Percentiles rank a stretch among this genome's conserved stretches.
Conservation (phyloP, 2,888 invertebrate species). For the Pterostichus niger region DNA sequence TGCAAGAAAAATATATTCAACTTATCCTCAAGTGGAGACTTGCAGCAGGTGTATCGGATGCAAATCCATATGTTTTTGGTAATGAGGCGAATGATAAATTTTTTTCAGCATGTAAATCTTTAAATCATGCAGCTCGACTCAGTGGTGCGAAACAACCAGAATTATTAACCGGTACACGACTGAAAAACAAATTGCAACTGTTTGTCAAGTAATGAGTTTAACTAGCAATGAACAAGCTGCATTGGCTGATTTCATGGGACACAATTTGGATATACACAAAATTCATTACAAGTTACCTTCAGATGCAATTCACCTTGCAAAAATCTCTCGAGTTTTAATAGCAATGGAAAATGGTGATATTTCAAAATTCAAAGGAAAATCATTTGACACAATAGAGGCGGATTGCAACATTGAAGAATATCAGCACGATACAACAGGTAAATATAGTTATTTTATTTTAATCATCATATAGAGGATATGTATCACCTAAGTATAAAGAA, state of each 20-base stretch:
- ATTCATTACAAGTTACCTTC: conserved; percentile 16
- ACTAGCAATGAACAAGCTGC: conserved; percentile 10
- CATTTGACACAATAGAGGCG: background rate
- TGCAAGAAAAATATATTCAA: background rate
- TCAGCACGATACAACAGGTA: too few relatives aligned
- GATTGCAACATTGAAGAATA: conserved; percentile 1
- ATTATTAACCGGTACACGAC: background rate
- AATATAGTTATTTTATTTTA: too few relatives aligned
- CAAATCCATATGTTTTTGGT: conserved; percentile 21
- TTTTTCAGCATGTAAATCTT: background rate
- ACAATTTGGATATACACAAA: conserved; percentile 6
- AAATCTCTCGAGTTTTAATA: conserved; percentile 2
- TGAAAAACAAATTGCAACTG: conserved; percentile 10
- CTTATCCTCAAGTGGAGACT: conserved; percentile 1
- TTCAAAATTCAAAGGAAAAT: background rate
- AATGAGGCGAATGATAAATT: background rate
- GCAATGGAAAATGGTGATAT: conserved; percentile 8
- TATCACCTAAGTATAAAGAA: too few relatives aligned
- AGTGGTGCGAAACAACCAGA: conserved; percentile 3
- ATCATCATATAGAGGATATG: too few relatives aligned
- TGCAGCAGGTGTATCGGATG: background rate
- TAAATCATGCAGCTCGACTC: conserved; percentile 9
- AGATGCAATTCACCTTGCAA: background rate
- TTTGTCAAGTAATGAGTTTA: background rate
- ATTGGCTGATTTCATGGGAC: conserved; percentile 12